Evolutionary conservation across 2,797 vertebrate genomes (phyloP), one percentile per base, ranked within the genome.

Genomic region (Avahi laniger): DNA sequence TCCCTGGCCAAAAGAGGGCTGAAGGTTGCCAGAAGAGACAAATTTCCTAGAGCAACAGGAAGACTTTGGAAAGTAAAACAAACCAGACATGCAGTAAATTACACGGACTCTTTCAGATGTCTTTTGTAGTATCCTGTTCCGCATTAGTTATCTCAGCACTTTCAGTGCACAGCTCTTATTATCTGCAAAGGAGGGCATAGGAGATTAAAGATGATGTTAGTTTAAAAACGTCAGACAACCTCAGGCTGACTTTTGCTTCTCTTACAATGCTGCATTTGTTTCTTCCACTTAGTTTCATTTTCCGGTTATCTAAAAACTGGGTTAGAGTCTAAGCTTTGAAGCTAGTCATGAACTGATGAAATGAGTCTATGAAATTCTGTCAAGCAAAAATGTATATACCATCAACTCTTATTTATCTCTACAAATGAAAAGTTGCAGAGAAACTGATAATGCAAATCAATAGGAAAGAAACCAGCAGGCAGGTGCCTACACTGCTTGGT

Each of bases 141-240:
- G 98, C 97, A 95, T 98, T 98, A 97, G 98, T 98, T 98, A 98
- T 98, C 98, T 99, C 98, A 98, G 98, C 98, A 98, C 97, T 98
- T 98, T 97, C 65, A 94, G 97, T 96, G 93, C 98, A 97, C 97
- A 98, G 98, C 97, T 97, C 98, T 98, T 98, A 95, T 97, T 98
- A 98, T 98, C 97, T 93, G 97, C 97, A 98, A 98, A 98, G 97
- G 98, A 97, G 98, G 96, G 94, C 98, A 98, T 88, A 97, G 97
- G 97, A 98, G 98, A 98, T 98, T 98, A 98, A 98, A 98, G 97
- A 98, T 96, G 97, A 98, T 98, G 97, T 97, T 98, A 97, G 95
- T 97, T 96, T 93, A 93, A 96, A 98, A 96, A 98, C 97, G 87
- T 95, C 94, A 97, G 97, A 97, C 95, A 96, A 5, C 92, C 87